Base-by-base conservation (phyloP, 2,797 vertebrate genomes). In the Sorex maritimensis region DNA sequence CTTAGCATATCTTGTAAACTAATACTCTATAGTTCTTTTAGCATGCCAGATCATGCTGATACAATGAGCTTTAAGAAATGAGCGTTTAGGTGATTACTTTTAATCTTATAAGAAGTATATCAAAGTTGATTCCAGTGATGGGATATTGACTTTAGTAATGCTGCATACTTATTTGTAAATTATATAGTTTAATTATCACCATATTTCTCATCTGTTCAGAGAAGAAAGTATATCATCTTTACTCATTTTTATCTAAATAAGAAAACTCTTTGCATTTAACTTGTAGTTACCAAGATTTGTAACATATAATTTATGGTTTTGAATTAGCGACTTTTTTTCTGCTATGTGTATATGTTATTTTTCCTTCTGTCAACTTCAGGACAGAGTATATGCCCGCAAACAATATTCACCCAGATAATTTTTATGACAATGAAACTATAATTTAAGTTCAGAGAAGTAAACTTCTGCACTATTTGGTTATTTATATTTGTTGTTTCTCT, bases 291-390 rank as follows among this genome's bases (percentile, higher is more conserved):
- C 94, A 75, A 69, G 38, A 88, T 73, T 4, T 65, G 2, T 78
- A 89, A 49, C 69, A 79, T 34, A 24, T 90, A 82, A 84, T 68
- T 88, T 78, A 78, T 85, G 14, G 90, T 93, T 90, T 14, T 92
- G 15, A 95, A 86, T 46, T 23, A 80, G 92, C 82, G 71, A 65
- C 58, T 95, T 61, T 96, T 81, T 72, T 13, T 92, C 15, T 81
- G 24, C 10, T 34, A 68, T 44, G 2, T 58, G 63, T 86, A 7
- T 10, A 92, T 90, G 49, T 92, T n/a, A 86, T 95, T 92, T 88
- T 67, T 11, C 21, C 58, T 95, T 61, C 41, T 67, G 34, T 46
- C 61, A 68, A 80, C 44, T 85, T 88, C 11, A 82, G 68, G 63
- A 24, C 21, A 86, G 7, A 86, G 23, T 24, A 23, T 38, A 34